A percentile compares a stretch with the other conserved stretches of the same genome.
Evolutionary conservation across 2,113 vertebrate genomes (phyloP).

Genomic region (Macquaria ambigua): DNA sequence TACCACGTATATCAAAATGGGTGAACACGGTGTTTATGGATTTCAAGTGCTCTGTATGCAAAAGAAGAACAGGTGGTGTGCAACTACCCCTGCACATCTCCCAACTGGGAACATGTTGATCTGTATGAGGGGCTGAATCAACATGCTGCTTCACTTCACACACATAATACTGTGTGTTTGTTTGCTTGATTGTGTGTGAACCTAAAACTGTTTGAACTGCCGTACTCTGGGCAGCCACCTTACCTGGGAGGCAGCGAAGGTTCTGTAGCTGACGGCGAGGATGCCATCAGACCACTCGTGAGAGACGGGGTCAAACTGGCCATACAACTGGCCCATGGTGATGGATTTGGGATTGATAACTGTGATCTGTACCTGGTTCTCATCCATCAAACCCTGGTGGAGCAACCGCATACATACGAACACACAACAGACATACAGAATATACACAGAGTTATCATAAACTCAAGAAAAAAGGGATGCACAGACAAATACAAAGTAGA

Average conservation of each 20-base stretch:
- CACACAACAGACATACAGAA: neutral
- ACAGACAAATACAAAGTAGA: conserved; percentile 2
- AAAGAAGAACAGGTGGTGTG: neutral
- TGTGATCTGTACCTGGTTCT: conserved; percentile 92
- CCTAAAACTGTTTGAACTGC: neutral
- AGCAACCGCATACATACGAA: conserved; percentile 12
- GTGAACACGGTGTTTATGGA: neutral
- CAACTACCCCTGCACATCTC: neutral
- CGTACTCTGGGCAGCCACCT: conserved; percentile 28
- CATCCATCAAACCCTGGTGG: conserved; percentile 90
- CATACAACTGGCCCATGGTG: conserved; percentile 93
- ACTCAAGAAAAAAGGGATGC: neutral
- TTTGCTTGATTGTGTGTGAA: conserved; percentile 3
- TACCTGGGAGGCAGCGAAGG: conserved; percentile 89
- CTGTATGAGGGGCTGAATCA: neutral
- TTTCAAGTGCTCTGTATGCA: neutral
- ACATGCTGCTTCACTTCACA: neutral
- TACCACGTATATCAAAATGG: neutral
- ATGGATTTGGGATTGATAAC: conserved; percentile 94
- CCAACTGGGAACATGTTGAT: neutral
- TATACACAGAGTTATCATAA: neutral
- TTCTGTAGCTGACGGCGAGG: conserved; percentile 91
- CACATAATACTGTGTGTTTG: neutral
- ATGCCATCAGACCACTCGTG: conserved; percentile 95
- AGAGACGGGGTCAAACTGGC: conserved; percentile 91